A percentile compares a stretch with the other conserved stretches of the same genome.
Conservation (phyloP, 1,140 invertebrate genomes). For the Musca domestica region DNA sequence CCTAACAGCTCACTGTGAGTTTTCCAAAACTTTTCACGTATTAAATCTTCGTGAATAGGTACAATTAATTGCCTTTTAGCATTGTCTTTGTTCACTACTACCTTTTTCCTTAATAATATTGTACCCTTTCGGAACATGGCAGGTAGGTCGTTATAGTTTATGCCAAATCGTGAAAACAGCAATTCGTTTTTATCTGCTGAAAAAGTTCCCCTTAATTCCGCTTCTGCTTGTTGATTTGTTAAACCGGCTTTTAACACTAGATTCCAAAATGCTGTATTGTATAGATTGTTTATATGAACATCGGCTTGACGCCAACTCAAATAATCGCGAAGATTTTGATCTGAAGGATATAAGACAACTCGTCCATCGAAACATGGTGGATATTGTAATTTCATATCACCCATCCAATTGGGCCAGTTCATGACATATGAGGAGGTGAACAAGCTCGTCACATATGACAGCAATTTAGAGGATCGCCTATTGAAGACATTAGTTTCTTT, state of each 20-base stretch:
- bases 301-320: constrained; percentile 96
- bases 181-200: constrained; percentile 93
- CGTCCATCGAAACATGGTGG: constrained; percentile 91
- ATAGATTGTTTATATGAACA: constrained; percentile 97
- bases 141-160: constrained; percentile 92
- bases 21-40: constrained; percentile 84
- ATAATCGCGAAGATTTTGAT: constrained; percentile 87
- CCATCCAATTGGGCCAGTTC: constrained; percentile 82
- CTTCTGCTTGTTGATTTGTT: constrained; percentile 79
- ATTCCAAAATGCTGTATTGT: constrained; percentile 96
- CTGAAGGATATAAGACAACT: constrained; percentile 83
- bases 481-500: constrained; percentile 76
- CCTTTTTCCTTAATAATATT: constrained; percentile 68
- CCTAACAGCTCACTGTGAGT: constrained; percentile 65
- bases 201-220: constrained; percentile 78
- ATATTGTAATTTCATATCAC: constrained; percentile 67
- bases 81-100: constrained; percentile 51
- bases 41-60: constrained; percentile 75
- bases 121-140: constrained; percentile 88
- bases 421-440: constrained; percentile 88
- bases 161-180: constrained; percentile 84
- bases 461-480: constrained; percentile 75
- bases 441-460: constrained; percentile 81
- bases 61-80: constrained; percentile 58
- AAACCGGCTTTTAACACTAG: constrained; percentile 76